phyloP scores from a whole-genome alignment of 2,113 vertebrate species.

The Osmerus eperlanus region DNA sequence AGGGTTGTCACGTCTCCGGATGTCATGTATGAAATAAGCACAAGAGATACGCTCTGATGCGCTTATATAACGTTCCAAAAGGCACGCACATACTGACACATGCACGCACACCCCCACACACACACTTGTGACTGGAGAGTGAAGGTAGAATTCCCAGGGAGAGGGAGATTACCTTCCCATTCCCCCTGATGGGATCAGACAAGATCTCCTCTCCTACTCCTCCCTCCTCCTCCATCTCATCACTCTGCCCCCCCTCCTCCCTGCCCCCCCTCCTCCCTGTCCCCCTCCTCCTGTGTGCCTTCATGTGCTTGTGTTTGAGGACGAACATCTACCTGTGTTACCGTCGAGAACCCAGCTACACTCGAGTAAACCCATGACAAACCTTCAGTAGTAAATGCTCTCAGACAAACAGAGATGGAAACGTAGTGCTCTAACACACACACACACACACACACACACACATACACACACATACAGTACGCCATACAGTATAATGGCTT shows the following conservation, averaged over 20 bases:
- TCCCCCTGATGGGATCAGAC: conserved; percentile 62
- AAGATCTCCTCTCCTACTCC: conserved; percentile 32
- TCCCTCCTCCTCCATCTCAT: conserved; percentile 37
- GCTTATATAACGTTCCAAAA: not conserved
- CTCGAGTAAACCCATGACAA: not conserved
- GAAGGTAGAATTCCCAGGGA: conserved; percentile 54
- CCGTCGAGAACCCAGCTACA: too few species aligned
- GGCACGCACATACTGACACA: not conserved
- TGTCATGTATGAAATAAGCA: not conserved
- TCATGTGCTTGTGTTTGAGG: not conserved
- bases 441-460: conserved; percentile 43
- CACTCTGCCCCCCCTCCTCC: conserved; percentile 1
- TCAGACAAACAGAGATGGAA: not conserved
- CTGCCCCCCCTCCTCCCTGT: not conserved
- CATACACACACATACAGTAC: conserved; percentile 30
- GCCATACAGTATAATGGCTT: conserved; percentile 41
- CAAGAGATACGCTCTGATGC: not conserved
- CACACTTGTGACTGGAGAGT: not conserved
- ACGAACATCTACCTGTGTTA: not conserved
- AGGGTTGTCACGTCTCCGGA: not conserved
- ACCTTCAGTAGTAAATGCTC: not conserved
- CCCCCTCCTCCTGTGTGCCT: not conserved
- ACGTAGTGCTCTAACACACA: not conserved
- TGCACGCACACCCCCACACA: not conserved
- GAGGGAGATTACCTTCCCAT: conserved; percentile 64